phyloP scores from a whole-genome alignment of 1,140 invertebrate species.

The Rhyzopertha dominica region DNA sequence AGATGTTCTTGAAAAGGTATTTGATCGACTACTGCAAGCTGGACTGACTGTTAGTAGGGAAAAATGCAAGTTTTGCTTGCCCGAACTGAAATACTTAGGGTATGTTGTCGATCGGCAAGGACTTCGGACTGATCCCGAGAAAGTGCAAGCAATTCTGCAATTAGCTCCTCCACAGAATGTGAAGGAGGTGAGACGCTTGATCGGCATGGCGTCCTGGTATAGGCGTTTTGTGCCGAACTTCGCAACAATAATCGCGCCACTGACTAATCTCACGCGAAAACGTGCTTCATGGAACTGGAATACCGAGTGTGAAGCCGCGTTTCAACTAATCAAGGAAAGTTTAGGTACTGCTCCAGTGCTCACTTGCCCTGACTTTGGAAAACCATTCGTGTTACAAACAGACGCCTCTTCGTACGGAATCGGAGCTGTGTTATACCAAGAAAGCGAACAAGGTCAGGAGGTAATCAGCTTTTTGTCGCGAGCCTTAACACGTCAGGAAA shows the following conservation, averaged over 20 bases:
- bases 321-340: conserved; percentile 15
- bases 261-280: conserved; percentile 37
- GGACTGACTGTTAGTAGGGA: conserved; percentile 26
- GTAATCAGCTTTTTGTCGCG: conserved; percentile 5
- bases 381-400: conserved; percentile 41
- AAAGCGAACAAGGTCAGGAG: conserved; percentile 7
- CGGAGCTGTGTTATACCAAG: conserved; percentile 34
- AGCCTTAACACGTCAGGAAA: neutral
- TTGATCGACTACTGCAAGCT: conserved; percentile 13
- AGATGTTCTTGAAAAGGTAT: conserved; percentile 18
- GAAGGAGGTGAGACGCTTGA: conserved; percentile 30
- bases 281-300: conserved; percentile 19
- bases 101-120: conserved; percentile 17
- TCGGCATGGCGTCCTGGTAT: conserved; percentile 40
- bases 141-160: conserved; percentile 41
- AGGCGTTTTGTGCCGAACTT: conserved; percentile 42
- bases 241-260: conserved; percentile 33
- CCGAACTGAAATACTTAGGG: conserved; percentile 13
- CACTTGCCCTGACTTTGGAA: conserved; percentile 24
- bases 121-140: conserved; percentile 10
- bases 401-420: conserved; percentile 31
- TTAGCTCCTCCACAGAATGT: conserved; percentile 25
- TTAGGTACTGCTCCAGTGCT: conserved; percentile 20
- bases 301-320: conserved; percentile 6
- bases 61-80: conserved; percentile 18